Conservation (phyloP, 2,113 vertebrate genomes). For the Corythaeola cristata region DNA sequence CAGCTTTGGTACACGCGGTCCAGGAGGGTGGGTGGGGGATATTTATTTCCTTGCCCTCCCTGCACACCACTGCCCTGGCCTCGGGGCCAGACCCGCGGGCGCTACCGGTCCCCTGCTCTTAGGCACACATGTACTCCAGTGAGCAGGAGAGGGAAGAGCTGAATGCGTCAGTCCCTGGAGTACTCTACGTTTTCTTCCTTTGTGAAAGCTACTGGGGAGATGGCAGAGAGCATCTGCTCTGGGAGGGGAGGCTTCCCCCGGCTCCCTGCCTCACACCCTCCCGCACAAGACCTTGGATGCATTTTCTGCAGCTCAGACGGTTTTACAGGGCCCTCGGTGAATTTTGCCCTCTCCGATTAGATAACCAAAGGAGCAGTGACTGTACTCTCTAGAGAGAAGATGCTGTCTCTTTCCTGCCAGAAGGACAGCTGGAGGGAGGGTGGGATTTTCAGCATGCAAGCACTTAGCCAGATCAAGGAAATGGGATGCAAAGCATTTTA, state of each 20-base stretch:
- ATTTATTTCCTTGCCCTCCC: background rate
- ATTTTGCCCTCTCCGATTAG: conserved; percentile 56
- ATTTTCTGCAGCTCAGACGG: conserved; percentile 27
- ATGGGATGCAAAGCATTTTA: conserved; percentile 69
- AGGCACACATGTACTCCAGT: background rate
- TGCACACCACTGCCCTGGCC: background rate
- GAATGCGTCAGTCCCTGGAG: background rate
- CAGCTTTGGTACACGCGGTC: background rate
- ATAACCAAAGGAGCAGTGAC: conserved; percentile 69
- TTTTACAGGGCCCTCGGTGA: conserved; percentile 23
- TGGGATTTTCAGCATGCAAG: conserved; percentile 66
- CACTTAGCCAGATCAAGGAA: conserved; percentile 68
- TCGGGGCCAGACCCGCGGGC: fast-evolving
- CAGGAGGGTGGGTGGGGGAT: background rate
- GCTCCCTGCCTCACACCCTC: background rate
- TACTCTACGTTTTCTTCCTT: background rate
- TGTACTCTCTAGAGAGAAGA: conserved; percentile 50
- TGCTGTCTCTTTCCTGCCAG: conserved; percentile 60
- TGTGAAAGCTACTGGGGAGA: conserved; percentile 5
- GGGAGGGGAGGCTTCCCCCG: background rate
- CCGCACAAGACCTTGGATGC: background rate
- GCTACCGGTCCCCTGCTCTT: background rate
- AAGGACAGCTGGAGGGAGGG: conserved; percentile 67
- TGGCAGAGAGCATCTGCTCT: conserved; percentile 50
- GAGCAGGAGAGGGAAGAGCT: background rate